Evolutionary conservation across 30 jellyfish, hydroid and myxozoan species (phyloP), one percentile per base, ranked within the genome.

Genomic region (Cassiopea andromeda): DNA sequence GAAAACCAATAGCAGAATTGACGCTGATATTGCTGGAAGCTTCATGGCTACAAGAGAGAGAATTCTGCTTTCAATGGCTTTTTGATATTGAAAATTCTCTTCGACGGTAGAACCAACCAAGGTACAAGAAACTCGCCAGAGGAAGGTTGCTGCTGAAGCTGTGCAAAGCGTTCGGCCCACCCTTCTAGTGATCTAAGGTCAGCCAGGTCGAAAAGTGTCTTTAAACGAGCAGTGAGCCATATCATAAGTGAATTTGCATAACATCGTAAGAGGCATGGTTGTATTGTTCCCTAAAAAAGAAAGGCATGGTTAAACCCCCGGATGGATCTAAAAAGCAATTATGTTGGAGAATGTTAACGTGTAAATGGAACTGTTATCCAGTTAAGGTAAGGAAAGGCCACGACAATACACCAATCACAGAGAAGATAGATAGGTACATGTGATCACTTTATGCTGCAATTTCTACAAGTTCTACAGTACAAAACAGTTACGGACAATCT

Each of bases 1-100:
- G 69, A 95, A 82, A 15, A 70, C 88, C 44, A 95, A 81, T 44
- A 90, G 69, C 60, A 64, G 88, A 2, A 80, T 44, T 44, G 99
- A 84, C 81, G 91, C 91, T 3, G 98, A 78, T 19, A 91, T 13
- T 1, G 84, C 85, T n/a, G 86, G 92, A 12, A 73, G 43, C 72
- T 85, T 73, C 92, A 85, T 85, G 44, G 38, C 73, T 49, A 13
- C 19, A 46, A 0, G 27, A 7, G 73, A 64, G 64, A 54, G 64
- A 6, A 3, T 10, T 54, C 64, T 6, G 7, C 12, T 10, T 0
- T 10, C 12, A 3, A 6, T 3, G 64, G 64, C 7, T 3, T 10
- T 54, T 54, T 6, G 12, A 54, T 54, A 10, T 3, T 0, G 10
- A 3, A 54, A 54, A 54, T 10, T 6, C 64, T 54, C 12, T 54